Conservation (phyloP, 2,888 invertebrate species). For the Lottia scabra region DNA sequence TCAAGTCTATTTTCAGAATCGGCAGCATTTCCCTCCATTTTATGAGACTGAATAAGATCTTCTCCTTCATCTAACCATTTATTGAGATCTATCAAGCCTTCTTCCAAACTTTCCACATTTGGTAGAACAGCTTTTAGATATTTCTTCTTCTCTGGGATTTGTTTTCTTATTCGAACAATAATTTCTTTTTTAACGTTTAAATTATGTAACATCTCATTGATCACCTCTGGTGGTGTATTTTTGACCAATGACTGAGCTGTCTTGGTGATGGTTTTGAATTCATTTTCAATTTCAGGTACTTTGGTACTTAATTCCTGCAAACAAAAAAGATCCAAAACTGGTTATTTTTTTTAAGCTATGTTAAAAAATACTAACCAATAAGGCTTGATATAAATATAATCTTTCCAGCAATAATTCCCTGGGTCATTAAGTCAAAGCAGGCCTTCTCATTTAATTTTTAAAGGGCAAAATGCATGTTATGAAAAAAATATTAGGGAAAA, state of each 20-base stretch:
- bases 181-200: slow-evolving; percentile 71
- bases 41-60: slow-evolving; percentile 75
- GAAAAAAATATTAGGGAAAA: no score
- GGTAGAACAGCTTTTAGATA: slow-evolving; percentile 61
- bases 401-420: no score
- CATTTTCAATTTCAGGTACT: slow-evolving; percentile 87
- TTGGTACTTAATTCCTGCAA: slow-evolving; percentile 80
- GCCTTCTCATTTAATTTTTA: no score
- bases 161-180: slow-evolving; percentile 70
- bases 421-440: no score
- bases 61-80: slow-evolving; percentile 90
- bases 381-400: no score
- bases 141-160: slow-evolving; percentile 85
- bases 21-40: slow-evolving; percentile 78
- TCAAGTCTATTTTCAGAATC: slow-evolving; percentile 82
- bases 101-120: slow-evolving; percentile 90
- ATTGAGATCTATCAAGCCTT: slow-evolving; percentile 86
- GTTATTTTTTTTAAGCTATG: no score
- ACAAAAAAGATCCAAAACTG: slow-evolving; percentile 24
- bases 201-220: slow-evolving; percentile 88
- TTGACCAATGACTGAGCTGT: slow-evolving; percentile 91
- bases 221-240: slow-evolving; percentile 89
- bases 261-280: slow-evolving; percentile 91
- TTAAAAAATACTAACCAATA: no score
- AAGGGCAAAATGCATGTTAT: no score